phyloP scores from a whole-genome alignment of 2,113 vertebrate genomes.

The Phoenicopterus ruber region DNA sequence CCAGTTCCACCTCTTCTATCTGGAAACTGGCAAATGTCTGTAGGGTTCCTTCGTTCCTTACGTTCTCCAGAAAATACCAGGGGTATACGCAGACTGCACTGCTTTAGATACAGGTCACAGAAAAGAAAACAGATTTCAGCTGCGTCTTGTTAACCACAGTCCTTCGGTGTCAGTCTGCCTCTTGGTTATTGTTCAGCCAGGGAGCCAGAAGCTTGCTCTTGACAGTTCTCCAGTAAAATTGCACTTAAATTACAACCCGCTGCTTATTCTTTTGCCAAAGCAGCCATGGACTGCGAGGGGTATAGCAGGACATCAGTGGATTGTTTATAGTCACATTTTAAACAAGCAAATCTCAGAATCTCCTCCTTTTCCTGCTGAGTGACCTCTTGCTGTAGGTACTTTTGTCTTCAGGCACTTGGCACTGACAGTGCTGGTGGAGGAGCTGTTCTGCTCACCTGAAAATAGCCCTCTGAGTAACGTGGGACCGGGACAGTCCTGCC shows the following conservation, averaged over 20 bases:
- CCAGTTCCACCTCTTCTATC: slow-evolving; percentile 11
- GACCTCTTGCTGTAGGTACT: neutral
- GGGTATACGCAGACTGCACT: rapidly evolving
- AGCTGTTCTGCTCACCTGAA: neutral
- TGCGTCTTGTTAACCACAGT: rapidly evolving
- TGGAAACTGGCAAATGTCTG: neutral
- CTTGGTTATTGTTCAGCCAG: too few relatives aligned
- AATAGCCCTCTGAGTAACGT: neutral
- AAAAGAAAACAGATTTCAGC: neutral
- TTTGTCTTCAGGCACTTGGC: neutral
- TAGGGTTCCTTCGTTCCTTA: neutral
- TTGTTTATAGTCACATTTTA: neutral
- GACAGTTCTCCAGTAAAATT: neutral
- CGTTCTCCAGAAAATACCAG: neutral
- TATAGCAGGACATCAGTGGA: rapidly evolving
- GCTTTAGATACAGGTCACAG: neutral
- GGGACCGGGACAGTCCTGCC: neutral
- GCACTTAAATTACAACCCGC: rapidly evolving
- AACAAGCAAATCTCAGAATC: neutral
- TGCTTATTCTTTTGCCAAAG: neutral
- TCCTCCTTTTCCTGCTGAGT: neutral
- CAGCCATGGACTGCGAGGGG: rapidly evolving
- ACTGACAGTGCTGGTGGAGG: neutral
- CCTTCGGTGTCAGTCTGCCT: neutral
- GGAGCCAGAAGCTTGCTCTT: neutral